Base-by-base conservation (phyloP, 2,113 vertebrate genomes). In the Silurus glanis region DNA sequence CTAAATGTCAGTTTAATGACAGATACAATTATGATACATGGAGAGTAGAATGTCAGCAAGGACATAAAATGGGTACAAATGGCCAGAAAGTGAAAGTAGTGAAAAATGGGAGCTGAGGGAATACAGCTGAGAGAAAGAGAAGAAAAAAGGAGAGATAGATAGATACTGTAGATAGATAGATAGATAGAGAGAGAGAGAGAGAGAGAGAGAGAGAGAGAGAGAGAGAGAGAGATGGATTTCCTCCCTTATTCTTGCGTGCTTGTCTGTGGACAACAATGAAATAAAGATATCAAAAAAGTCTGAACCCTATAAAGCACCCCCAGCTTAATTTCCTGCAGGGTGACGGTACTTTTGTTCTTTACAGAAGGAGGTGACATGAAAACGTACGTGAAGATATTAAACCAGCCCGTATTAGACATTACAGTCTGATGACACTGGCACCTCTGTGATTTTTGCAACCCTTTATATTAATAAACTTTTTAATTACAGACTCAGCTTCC, bases 1-100 rank as follows among this genome's bases (percentile, higher is more conserved):
- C 90, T 90, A 89, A 93, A 93, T 14, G 87, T 90, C 90, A 92
- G 87, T 80, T 83, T 89, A 92, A 91, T 88, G 91, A 92, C 2
- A 59, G 45, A 86, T 83, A 85, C 88, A 90, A 85, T 92, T 93
- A 92, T 85, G 91, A 91, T 89, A 90, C 92, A 95, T 93, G 90
- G 62, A 90, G 92, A 92, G 92, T 87, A 92, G 21, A 90, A 91
- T 89, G 72, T 90, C 91, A 90, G 91, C 72, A 83, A 90, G 89
- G 76, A 91, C 89, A 90, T 79, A 4, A 88, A 91, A 89, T 92
- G 80, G 87, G 82, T 88, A 90, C 88, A 89, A 91, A 92, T 91
- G 87, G 25, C 45, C 28, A 66, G 21, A 67, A 37, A 61, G 55
- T 86, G 90, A 92, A 89, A 2, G 67, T 62, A 56, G 67, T 67